Base-by-base conservation (phyloP, 2,888 invertebrate genomes). In the Amphipoea oculea region DNA sequence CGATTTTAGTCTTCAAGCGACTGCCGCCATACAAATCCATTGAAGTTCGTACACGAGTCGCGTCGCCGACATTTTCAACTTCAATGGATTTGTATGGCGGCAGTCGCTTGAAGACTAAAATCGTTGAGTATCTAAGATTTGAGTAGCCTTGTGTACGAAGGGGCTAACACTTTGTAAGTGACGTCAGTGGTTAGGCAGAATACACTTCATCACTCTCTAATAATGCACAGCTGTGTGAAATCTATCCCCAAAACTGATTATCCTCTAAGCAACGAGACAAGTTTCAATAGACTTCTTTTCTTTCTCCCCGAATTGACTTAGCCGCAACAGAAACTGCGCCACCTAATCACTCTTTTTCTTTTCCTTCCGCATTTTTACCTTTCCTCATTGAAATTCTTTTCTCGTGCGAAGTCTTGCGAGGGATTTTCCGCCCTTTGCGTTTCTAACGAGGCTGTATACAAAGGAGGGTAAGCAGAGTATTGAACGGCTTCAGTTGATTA, bases 401-500 rank as follows among this genome's bases (percentile, higher is more conserved):
- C 73, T 83, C 85, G 79, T 81, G 77, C 72, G 82, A 77, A 81
- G 83, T 80, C 82, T 89, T 81, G n/a, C 88, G 69, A 77, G 82
- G 84, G 88, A 89, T 91, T 93, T 92, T 90, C 92, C 91, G 89
- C 90, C 83, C 83, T 89, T 90, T 91, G 84, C 82, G 72, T 83
- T 85, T 81, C 82, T 88, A 86, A 88, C 88, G 84, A 88, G 84
- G 42, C 76, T 74, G 82, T 79, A 60, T 79, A 78, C 87, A 76
- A 86, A 84, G 51, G 85, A 78, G 68, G 79, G 80, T 73, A 78
- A 60, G 80, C 71, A 79, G 48, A 83, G 87, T 85, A 87, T 84
- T 82, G 83, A 69, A 83, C 73, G 93, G 92, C 86, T 93, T 93
- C 92, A 89, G 71, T 90, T 90, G 90, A 93, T 92, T 92, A 88